phyloP scores from a whole-genome alignment of 2,113 vertebrate species.

The Mormyrus iriodes region DNA sequence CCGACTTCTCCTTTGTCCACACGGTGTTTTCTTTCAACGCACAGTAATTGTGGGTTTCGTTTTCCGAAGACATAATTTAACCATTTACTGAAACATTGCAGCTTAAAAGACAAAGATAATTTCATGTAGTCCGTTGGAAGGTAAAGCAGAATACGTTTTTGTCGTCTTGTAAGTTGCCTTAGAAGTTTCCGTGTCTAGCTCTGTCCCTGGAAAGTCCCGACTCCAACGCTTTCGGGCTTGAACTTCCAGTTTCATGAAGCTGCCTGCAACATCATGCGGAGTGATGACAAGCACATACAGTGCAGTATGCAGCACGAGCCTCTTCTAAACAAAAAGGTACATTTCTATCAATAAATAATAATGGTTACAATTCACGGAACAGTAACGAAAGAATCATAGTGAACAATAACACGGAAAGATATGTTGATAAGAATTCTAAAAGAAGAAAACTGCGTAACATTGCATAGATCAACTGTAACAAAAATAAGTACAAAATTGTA shows the following conservation, averaged over 20 bases:
- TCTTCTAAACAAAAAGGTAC: background rate
- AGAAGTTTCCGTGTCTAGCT: background rate
- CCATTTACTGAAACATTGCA: background rate
- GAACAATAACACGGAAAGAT: background rate
- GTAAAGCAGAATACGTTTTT: background rate
- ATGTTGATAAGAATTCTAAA: background rate
- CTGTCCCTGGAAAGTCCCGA: constrained; percentile 9
- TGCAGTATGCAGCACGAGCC: background rate
- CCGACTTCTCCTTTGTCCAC: background rate
- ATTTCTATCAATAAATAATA: background rate
- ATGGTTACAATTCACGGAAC: background rate
- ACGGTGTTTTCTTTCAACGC: constrained; percentile 19
- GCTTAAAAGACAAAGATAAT: background rate
- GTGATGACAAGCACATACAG: background rate
- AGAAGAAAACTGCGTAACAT: background rate
- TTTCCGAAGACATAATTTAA: constrained; percentile 29
- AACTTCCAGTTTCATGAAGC: constrained; percentile 5
- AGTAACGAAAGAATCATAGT: background rate
- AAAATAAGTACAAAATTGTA: background rate
- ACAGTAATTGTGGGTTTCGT: constrained; percentile 19
- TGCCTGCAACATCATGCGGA: background rate
- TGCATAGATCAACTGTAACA: background rate
- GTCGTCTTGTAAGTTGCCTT: background rate
- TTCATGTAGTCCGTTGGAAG: background rate
- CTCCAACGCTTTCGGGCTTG: background rate